Percentiles rank a stretch among this genome's conserved stretches.
These are phyloP conservation scores for Cyphomyrmex costatus DNA, from an alignment of 1,140 invertebrate species.

Conservation along the genomic window DNA sequence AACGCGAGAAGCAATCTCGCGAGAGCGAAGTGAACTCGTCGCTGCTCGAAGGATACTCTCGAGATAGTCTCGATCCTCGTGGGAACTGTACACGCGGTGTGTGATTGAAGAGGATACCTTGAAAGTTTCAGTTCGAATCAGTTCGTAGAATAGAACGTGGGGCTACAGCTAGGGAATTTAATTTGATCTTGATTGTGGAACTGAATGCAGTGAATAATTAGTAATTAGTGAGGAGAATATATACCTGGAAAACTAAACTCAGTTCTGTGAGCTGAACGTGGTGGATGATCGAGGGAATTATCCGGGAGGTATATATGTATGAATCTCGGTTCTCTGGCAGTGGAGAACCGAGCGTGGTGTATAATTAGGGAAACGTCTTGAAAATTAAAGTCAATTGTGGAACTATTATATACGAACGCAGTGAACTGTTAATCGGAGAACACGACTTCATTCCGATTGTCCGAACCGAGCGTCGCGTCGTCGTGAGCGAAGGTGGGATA, in stretches of 20 bases:
- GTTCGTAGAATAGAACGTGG: neutral
- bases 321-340: neutral
- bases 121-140: neutral
- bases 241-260: neutral
- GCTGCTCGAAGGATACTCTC: neutral
- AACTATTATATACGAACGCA: neutral
- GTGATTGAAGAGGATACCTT: neutral
- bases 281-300: neutral
- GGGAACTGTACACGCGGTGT: neutral
- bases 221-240: constrained; percentile 30
- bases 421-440: neutral
- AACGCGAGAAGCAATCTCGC: neutral
- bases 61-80: neutral
- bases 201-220: constrained; percentile 36
- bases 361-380: neutral
- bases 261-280: neutral
- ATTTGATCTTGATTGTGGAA: constrained; percentile 11
- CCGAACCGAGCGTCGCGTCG: neutral
- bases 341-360: neutral
- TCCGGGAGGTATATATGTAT: neutral
- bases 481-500: neutral
- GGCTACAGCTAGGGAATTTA: neutral
- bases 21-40: neutral
- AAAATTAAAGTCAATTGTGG: neutral
- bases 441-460: neutral